phyloP scores from a whole-genome alignment of 2,797 vertebrate genomes.

The Trichosurus vulpecula region DNA sequence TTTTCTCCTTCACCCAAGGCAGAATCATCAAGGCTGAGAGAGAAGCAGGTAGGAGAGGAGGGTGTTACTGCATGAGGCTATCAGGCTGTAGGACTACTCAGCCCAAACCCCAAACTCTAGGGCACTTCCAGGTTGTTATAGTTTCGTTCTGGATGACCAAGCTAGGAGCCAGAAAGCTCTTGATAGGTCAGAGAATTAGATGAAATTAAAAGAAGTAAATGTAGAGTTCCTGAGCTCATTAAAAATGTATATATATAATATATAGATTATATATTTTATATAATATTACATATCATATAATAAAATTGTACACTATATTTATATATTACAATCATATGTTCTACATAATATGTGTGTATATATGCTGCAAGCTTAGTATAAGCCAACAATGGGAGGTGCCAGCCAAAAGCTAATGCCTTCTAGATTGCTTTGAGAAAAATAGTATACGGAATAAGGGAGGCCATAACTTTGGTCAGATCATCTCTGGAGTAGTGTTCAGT shows the following conservation, averaged over 20 bases:
- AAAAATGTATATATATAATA: not conserved
- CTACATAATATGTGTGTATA: too few relatives aligned
- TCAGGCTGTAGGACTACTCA: not conserved
- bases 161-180: not conserved
- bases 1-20: not conserved
- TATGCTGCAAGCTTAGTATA: not conserved
- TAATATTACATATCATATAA: not conserved
- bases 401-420: not conserved
- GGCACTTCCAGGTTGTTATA: not conserved
- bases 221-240: not conserved
- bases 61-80: not conserved
- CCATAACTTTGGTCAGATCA: not conserved
- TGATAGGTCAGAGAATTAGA: not conserved
- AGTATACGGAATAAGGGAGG: not conserved
- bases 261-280: not conserved
- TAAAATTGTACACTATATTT: not conserved
- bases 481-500: not conserved
- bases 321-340: too few relatives aligned
- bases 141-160: not conserved
- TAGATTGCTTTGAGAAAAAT: not conserved
- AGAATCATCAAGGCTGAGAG: not conserved
- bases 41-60: not conserved
- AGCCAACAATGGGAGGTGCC: not conserved
- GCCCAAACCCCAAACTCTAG: not conserved
- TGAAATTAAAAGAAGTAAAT: not conserved